Percentiles rank a stretch among this genome's conserved stretches.
Evolutionary conservation across 2,888 invertebrate genomes (phyloP).

Genomic region (Microplitis manilae): DNA sequence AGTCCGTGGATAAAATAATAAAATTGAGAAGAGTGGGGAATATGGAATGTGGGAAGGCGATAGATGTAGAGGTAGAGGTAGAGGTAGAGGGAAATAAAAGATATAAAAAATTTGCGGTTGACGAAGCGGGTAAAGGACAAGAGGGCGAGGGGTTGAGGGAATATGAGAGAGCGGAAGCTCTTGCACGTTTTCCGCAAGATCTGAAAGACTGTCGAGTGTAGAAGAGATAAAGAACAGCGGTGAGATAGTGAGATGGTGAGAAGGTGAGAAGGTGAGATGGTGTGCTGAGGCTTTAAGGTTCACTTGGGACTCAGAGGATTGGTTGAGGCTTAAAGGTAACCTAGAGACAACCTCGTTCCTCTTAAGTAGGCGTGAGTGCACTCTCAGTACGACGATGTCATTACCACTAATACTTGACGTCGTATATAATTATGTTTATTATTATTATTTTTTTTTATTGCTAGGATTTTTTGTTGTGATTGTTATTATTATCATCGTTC

Average conservation of each 20-base stretch:
- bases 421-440: neutral
- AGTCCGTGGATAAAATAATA: neutral
- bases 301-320: neutral
- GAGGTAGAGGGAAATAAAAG: neutral
- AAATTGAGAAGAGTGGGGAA: too few relatives aligned
- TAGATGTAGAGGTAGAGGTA: neutral
- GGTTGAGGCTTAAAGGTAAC: conserved; percentile 31
- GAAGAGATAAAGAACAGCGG: too few relatives aligned
- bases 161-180: neutral
- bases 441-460: neutral
- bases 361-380: conserved; percentile 60
- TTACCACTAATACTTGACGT: neutral
- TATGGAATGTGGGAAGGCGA: too few relatives aligned
- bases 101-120: neutral
- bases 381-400: conserved; percentile 40
- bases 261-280: neutral
- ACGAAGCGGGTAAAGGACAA: neutral
- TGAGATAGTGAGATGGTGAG: neutral
- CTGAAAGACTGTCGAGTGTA: neutral
- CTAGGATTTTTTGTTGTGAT: neutral
- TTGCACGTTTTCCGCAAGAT: conserved; percentile 1
- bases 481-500: neutral
- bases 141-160: neutral
- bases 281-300: neutral
- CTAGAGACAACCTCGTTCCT: conserved; percentile 54